Conservation (phyloP, 2,888 invertebrate genomes). For the Helicoverpa assulta region DNA sequence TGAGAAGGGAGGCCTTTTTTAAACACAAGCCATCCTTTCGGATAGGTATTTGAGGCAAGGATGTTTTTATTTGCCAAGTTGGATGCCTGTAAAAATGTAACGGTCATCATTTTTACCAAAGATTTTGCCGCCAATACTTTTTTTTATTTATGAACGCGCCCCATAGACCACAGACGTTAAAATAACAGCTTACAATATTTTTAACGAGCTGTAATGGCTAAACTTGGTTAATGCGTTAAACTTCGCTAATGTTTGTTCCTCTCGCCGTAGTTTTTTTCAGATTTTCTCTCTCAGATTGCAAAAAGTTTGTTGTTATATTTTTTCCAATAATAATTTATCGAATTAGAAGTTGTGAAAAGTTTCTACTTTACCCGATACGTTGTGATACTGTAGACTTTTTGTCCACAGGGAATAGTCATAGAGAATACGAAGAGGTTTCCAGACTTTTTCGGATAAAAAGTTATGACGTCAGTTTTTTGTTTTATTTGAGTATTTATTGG, state of each 20-base stretch:
- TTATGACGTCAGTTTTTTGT: too few relatives aligned
- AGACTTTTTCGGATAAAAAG: neutral
- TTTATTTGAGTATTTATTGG: too few relatives aligned
- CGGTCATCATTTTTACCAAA: conserved; percentile 23
- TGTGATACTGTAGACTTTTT: conserved; percentile 6
- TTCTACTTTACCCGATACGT: conserved; percentile 10
- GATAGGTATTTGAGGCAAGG: neutral
- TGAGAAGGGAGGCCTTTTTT: conserved; percentile 8
- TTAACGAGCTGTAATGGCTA: conserved; percentile 72
- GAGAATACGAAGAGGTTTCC: neutral
- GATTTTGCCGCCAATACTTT: conserved; percentile 38
- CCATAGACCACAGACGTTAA: conserved; percentile 39
- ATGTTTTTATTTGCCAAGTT: conserved; percentile 5
- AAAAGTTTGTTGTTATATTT: conserved; percentile 53
- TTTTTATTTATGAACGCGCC: conserved; percentile 37
- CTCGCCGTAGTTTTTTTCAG: conserved; percentile 64
- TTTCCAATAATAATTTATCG: conserved; percentile 29
- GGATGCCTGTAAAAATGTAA: conserved; percentile 14
- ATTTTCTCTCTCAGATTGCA: conserved; percentile 44
- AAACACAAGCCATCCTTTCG: neutral
- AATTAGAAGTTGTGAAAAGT: conserved; percentile 15
- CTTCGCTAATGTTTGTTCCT: conserved; percentile 69
- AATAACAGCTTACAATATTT: conserved; percentile 67
- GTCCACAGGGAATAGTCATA: neutral
- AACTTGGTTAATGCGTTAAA: conserved; percentile 72